These are phyloP conservation scores for Conops quadrifasciatus DNA, from an alignment of 2,888 invertebrate genomes.

Conservation along the genomic window DNA sequence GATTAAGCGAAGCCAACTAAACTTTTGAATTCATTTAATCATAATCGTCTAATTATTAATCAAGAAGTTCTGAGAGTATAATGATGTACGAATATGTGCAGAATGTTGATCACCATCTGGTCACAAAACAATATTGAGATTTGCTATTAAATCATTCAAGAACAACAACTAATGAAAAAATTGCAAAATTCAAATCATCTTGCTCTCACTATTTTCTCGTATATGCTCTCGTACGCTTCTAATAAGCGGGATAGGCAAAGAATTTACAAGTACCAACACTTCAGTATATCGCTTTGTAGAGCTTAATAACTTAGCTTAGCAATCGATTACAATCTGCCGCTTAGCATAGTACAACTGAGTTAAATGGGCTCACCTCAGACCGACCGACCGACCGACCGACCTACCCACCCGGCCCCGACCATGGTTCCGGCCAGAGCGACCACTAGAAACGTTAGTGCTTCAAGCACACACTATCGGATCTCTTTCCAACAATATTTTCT, in stretches of 20 bases:
- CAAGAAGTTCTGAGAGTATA: slow-evolving; percentile 35
- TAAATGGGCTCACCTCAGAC: neutral
- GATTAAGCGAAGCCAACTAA: neutral
- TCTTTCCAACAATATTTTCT: slow-evolving; percentile 13
- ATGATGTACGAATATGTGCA: slow-evolving; percentile 21
- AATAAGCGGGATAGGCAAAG: too few relatives aligned
- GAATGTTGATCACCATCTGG: slow-evolving; percentile 27
- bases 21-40: slow-evolving; percentile 1
- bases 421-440: neutral
- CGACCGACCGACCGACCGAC: neutral
- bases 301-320: slow-evolving; percentile 27
- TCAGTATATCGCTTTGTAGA: slow-evolving; percentile 13
- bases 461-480: slow-evolving; percentile 18
- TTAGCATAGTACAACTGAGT: slow-evolving; percentile 4
- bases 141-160: neutral
- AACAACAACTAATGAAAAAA: neutral
- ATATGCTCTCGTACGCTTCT: neutral
- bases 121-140: slow-evolving; percentile 5
- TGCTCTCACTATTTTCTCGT: slow-evolving; percentile 5
- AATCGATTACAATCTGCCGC: slow-evolving; percentile 18
- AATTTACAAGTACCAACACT: neutral
- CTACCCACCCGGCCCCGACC: neutral
- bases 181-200: neutral
- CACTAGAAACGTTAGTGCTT: neutral
- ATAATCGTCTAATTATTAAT: slow-evolving; percentile 39